A percentile compares a stretch with the other conserved stretches of the same genome.
Conservation (phyloP, 2,113 vertebrate species). For the Mobula birostris region DNA sequence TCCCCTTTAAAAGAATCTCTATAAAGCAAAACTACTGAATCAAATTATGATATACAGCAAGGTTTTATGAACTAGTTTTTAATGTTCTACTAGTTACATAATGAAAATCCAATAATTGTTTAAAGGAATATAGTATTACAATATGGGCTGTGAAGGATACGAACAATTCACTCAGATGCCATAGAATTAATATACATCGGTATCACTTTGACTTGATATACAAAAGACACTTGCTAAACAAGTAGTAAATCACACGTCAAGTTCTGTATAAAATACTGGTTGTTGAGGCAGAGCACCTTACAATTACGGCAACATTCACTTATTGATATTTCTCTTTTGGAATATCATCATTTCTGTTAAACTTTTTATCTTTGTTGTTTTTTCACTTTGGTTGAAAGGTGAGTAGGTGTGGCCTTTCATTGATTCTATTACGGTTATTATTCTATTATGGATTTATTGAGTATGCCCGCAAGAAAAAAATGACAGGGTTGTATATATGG, state of each 20-base stretch:
- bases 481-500: too few relatives aligned
- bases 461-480: too few relatives aligned
- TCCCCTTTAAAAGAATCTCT: not conserved
- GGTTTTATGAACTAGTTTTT: not conserved
- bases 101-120: conserved; percentile 4
- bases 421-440: too few relatives aligned
- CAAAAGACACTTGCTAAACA: not conserved
- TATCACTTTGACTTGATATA: not conserved
- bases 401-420: too few relatives aligned
- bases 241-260: not conserved
- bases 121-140: not conserved
- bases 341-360: not conserved
- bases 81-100: not conserved
- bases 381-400: too few relatives aligned
- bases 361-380: too few relatives aligned
- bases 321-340: not conserved
- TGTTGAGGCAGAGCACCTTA: not conserved
- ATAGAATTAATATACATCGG: not conserved
- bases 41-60: not conserved
- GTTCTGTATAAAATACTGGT: not conserved
- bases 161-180: not conserved
- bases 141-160: not conserved
- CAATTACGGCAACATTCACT: not conserved
- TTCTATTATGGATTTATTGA: too few relatives aligned
- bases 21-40: not conserved